Evolutionary conservation across 2,797 vertebrate genomes (phyloP).

Genomic region (Crypturellus tataupa): DNA sequence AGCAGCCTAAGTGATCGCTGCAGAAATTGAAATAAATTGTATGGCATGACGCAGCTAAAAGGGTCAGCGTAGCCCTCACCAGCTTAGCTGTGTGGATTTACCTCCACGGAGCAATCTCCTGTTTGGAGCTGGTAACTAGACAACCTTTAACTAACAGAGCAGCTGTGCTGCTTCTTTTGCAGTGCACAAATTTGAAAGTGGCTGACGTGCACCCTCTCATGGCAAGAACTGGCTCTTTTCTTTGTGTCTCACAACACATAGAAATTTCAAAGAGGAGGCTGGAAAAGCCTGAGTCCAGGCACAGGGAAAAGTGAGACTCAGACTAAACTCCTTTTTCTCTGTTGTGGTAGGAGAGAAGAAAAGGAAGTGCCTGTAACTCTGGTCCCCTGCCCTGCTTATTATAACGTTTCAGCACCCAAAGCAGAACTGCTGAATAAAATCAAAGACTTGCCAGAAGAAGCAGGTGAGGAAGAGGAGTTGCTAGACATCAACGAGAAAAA

Average conservation of each 20-base stretch:
- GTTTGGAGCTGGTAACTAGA: not conserved
- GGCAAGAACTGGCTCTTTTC: not conserved
- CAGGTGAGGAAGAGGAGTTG: constrained; percentile 80
- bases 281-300: not conserved
- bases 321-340: constrained; percentile 8
- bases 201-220: constrained; percentile 48
- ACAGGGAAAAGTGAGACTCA: not conserved
- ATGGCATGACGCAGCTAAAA: not conserved
- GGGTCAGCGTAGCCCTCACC: not conserved
- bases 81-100: not conserved
- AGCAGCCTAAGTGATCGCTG: not conserved
- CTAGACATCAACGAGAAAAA: constrained; percentile 87
- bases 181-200: not conserved
- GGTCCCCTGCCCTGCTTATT: constrained; percentile 79
- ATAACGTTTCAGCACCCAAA: constrained; percentile 81
- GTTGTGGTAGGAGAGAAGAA: constrained; percentile 80
- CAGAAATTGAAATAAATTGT: not conserved
- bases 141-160: not conserved
- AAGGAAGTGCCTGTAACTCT: constrained; percentile 53
- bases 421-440: constrained; percentile 79
- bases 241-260: not conserved
- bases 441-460: constrained; percentile 79
- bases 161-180: not conserved
- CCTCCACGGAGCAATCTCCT: not conserved
- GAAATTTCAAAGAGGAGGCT: not conserved